A percentile compares a stretch with the other conserved stretches of the same genome.
Conservation (phyloP, 2,888 invertebrate species). For the Hirtodrosophila duncani region DNA sequence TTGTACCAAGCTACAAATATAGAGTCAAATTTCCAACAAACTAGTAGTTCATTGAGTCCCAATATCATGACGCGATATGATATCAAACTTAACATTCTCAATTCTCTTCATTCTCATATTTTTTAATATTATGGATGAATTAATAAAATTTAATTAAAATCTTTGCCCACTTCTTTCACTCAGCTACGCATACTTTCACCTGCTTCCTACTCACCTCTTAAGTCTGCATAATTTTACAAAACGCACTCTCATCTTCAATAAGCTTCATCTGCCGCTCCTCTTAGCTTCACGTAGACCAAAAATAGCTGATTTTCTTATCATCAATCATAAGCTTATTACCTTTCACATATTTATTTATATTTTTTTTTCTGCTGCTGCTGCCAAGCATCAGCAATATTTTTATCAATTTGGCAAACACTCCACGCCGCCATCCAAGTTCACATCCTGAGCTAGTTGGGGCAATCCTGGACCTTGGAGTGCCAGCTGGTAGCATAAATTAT, state of each 20-base stretch:
- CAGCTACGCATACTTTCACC: background rate
- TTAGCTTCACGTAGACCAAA: constrained; percentile 18
- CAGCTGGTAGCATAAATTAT: constrained; percentile 55
- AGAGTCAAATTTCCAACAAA: too few species aligned
- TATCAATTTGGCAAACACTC: constrained; percentile 53
- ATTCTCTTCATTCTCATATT: too few species aligned
- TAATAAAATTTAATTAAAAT: too few species aligned
- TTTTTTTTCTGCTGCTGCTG: constrained; percentile 32
- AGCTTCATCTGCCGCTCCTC: too few species aligned
- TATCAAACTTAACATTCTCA: too few species aligned
- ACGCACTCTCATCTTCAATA: constrained; percentile 1
- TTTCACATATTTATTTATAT: too few species aligned
- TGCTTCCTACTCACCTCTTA: background rate
- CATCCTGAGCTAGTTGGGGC: background rate
- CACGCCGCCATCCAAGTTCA: constrained; percentile 1
- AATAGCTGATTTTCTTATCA: constrained; percentile 62
- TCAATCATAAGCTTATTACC: constrained; percentile 50
- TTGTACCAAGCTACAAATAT: too few species aligned
- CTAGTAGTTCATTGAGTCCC: too few species aligned
- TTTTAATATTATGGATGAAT: too few species aligned
- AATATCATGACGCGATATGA: too few species aligned
- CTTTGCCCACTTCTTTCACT: too few species aligned
- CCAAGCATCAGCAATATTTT: constrained; percentile 54
- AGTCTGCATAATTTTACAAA: background rate
- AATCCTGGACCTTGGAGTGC: constrained; percentile 2